Evolutionary conservation across 1,140 invertebrate genomes (phyloP).

Genomic region (Pteromalus puparum): DNA sequence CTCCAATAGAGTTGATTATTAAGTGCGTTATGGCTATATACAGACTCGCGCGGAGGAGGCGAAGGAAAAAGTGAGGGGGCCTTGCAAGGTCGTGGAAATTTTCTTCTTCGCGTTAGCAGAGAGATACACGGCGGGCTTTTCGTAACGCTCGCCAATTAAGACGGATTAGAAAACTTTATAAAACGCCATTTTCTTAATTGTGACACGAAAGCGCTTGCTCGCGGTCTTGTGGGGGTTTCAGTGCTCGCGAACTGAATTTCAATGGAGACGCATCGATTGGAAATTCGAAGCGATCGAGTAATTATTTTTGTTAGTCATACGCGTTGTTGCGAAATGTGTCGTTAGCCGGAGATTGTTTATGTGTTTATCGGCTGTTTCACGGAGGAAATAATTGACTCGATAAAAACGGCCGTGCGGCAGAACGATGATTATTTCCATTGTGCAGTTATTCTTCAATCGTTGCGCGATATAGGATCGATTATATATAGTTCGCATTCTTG

Average conservation of each 20-base stretch:
- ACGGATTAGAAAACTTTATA: constrained; percentile 17
- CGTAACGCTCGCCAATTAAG: constrained; percentile 30
- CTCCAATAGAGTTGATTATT: no score
- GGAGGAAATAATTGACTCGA: background rate
- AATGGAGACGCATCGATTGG: background rate
- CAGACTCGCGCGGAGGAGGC: background rate
- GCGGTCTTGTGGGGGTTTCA: background rate
- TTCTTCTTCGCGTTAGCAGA: background rate
- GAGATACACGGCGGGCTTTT: background rate
- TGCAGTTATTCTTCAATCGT: background rate
- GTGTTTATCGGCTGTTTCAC: background rate
- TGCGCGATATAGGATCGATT: no score
- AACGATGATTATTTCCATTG: background rate
- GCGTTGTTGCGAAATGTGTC: background rate
- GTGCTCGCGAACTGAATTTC: background rate
- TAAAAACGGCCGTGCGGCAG: background rate
- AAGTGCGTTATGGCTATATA: background rate
- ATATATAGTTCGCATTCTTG: no score
- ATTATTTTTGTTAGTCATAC: background rate
- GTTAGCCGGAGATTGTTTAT: background rate
- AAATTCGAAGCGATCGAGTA: background rate
- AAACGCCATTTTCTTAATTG: background rate
- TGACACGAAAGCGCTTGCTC: background rate
- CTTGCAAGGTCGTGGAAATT: constrained; percentile 49
- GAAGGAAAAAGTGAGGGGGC: background rate